Base-by-base conservation (phyloP, 2,113 vertebrate genomes). In the Corvus moneduloides region DNA sequence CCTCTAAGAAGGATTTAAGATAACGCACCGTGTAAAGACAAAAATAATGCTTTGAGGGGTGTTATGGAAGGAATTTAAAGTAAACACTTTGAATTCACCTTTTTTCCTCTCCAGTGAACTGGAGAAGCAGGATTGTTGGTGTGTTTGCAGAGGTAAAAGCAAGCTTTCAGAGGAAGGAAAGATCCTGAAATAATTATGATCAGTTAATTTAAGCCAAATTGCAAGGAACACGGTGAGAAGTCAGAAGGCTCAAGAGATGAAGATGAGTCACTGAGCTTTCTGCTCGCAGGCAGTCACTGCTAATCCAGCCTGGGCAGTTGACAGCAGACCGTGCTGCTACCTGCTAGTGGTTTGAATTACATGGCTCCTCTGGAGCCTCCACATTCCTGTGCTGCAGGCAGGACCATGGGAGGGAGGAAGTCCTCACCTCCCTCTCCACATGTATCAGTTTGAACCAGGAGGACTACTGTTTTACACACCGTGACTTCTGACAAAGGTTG, bases 21-120 rank as follows among this genome's bases (percentile, higher is more conserved):
- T 26, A 80, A 73, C 0, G 1, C 7, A 68, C 13, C 1, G 0
- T 24, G 11, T 39, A 30, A 75, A 62, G 37, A 41, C 11, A 63
- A 49, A 68, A 73, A 52, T 3, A 71, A 73, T 18, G 8, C 37
- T 89, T 64, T 52, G 15, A 79, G 27, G 55, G 51, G 39, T 32
- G 43, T 51, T 39, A 37, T 5, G 24, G n/a, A 37, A 83, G 67
- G 24, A 69, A 74, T 32, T 55, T 4, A 18, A 58, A 67, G 19
- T 13, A 61, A 93, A 56, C 13, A 10, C 16, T 44, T 54, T 0
- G 11, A 77, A 75, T 27, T 81, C 35, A 62, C 5, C 14, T 62
- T 73, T 59, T 26, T 39, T 54, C 39, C 7, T 33, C 48, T 59
- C 16, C n/a, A 51, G 30, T 30, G 21, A 67, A 44, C 11, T 7